These are phyloP conservation scores for Oxyruncus cristatus DNA, from an alignment of 2,113 vertebrate species.

Conservation along the genomic window DNA sequence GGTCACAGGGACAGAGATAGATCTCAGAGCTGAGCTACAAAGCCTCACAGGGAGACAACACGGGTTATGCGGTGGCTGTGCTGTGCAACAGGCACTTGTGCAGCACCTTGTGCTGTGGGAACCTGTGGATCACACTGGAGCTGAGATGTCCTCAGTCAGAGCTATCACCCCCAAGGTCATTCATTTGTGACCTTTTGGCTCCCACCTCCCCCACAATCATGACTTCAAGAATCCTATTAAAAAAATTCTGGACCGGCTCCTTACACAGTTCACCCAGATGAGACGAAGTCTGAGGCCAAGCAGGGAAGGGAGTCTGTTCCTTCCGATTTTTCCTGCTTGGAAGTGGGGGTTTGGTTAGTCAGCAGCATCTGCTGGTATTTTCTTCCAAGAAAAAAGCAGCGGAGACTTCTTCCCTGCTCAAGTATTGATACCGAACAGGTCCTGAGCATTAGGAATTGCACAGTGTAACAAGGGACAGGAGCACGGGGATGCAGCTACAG, in stretches of 20 bases:
- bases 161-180: not conserved
- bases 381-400: not conserved
- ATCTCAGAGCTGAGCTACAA: not conserved
- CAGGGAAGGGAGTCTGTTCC: not conserved
- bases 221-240: not conserved
- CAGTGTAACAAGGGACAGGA: not conserved
- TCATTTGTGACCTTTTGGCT: not conserved
- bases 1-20: not conserved
- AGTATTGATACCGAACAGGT: accelerated
- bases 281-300: not conserved
- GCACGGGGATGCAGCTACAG: not conserved
- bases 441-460: not conserved
- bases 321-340: not conserved
- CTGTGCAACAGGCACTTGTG: too few relatives aligned
- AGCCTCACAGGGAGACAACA: accelerated
- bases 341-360: not conserved
- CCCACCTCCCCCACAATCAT: not conserved
- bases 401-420: not conserved
- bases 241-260: not conserved
- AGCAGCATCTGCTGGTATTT: not conserved
- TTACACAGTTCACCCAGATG: not conserved
- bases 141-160: not conserved
- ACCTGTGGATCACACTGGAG: accelerated
- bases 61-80: accelerated
- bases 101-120: accelerated